Base-by-base conservation (phyloP, 2,797 vertebrate species). In the Centropyge bicolor region DNA sequence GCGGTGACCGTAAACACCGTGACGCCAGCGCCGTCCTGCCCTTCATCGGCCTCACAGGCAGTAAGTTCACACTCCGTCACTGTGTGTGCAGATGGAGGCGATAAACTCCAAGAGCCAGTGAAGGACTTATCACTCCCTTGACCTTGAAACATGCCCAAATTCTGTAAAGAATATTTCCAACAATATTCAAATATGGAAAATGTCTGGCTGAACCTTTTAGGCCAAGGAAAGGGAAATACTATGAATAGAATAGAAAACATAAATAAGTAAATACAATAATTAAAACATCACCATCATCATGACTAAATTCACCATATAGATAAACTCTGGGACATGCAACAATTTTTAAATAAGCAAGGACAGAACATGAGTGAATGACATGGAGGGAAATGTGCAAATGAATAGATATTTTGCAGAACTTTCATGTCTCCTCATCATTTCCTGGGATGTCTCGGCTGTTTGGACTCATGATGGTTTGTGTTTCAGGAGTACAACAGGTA, bases 21-120 rank as follows among this genome's bases (percentile, higher is more conserved):
- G 92, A 92, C 41, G 88, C 95, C 60, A 89, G 83, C 27, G 91
- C 93, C 3, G 84, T 95, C 9, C 86, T 97, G 54, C 97, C 97
- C 66, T 98, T 98, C 92, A 92, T 95, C 48, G 97, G 97, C 35
- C 96, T 98, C 77, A 97, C 97, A 43, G 91, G 94, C 75, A 97
- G 97, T 98, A 94, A 87, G 96, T 95, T 86, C 56, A 63, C 61
- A 36, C 49, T 20, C 3, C 1, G 3, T 4, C 40, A 20, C 43
- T 20, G 48, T 51, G 6, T 27, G 41, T 55, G 70, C 63, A 68
- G 19, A 68, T 6, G 8, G 54, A 48, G 17, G 27, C 8, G 0
- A 8, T 1, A 2, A 38, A 3, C 55, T 43, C 57, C 1, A 16
- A n/a, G n/a, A n/a, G n/a, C n/a, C n/a, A n/a, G n/a, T n/a, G n/a